A percentile compares a stretch with the other conserved stretches of the same genome.
These are phyloP conservation scores for Araneus ventricosus DNA, from an alignment of 1,140 invertebrate genomes.

Conservation along the genomic window DNA sequence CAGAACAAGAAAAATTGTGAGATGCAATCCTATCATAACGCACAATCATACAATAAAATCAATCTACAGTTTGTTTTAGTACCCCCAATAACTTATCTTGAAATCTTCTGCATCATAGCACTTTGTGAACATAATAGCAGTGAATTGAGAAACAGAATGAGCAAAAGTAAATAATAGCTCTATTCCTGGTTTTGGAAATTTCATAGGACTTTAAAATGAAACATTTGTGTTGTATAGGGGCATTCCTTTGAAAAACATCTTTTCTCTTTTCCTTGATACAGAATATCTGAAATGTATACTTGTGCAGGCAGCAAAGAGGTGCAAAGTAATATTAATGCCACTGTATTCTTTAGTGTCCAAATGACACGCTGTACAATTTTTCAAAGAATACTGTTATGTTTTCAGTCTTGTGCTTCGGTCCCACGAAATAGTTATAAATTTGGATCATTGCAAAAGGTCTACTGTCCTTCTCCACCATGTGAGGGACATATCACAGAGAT, in stretches of 20 bases:
- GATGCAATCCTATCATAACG: conserved; percentile 33
- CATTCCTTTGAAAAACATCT: conserved; percentile 46
- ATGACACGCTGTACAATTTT: conserved; percentile 69
- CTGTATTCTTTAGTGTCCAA: conserved; percentile 55
- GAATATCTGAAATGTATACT: conserved; percentile 65
- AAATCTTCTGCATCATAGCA: conserved; percentile 66
- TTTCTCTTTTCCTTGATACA: not conserved
- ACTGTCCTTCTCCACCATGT: conserved; percentile 70
- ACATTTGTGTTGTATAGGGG: conserved; percentile 59
- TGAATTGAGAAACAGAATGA: conserved; percentile 71
- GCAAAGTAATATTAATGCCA: conserved; percentile 72
- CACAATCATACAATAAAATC: conserved; percentile 68
- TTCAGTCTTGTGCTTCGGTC: conserved; percentile 66
- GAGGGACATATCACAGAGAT: conserved; percentile 75
- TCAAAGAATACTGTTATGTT: conserved; percentile 71
- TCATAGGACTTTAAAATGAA: conserved; percentile 59
- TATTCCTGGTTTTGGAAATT: conserved; percentile 68
- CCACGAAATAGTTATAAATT: conserved; percentile 73
- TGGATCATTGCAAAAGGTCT: conserved; percentile 53
- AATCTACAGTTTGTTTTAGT: conserved; percentile 46
- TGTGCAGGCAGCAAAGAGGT: conserved; percentile 75
- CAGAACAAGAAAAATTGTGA: conserved; percentile 69
- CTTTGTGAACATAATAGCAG: conserved; percentile 72
- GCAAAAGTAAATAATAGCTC: conserved; percentile 64
- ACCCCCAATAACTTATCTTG: conserved; percentile 30